Evolutionary conservation across 2,888 invertebrate genomes (phyloP), one percentile per base, ranked within the genome.

Genomic region (Drosophila longiperda): DNA sequence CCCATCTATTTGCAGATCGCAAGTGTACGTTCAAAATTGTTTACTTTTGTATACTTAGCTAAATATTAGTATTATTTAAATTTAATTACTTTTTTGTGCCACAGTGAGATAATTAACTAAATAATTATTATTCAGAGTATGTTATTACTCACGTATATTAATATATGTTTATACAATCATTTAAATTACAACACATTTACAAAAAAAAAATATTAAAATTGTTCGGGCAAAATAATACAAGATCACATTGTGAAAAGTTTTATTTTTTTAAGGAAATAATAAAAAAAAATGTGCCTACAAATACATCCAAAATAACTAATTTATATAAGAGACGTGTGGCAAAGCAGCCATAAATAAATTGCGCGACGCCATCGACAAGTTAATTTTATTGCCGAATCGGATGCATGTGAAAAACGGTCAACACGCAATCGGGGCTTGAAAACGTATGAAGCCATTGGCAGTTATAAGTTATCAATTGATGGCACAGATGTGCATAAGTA

Each of bases 291-390:
- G 15, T 20, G 20, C 17, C 9, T 17, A 17, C 34, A 54, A 20
- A 8, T 34, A 17, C 3, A 23, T 11, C 3, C 17, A 36, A 11
- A 65, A 64, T 48, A 58, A 59, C 33, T 48, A n/a, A 45, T 45
- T 45, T 23, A 23, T 45, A 45, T 45, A 15, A 29, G 20, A 79
- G 55, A 67, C 64, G 63, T 81, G 66, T 57, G 66, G 50, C 34
- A 49, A 33, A 55, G 61, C 36, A 73, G 73, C 63, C 73, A 82
- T 82, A 80, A 80, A 80, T 80, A 80, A 80, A 66, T 32, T 76
- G 57, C 54, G 58, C 52, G 33, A 62, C 66, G 64, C 57, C 62
- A 66, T 72, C 65, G 78, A 74, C 59, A 77, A 71, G 68, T 71
- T 67, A 63, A 69, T 80, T 86, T 86, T 80, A 77, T 80, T 54